These are phyloP conservation scores for Dromaius novaehollandiae DNA, from an alignment of 2,113 vertebrate genomes.

Conservation along the genomic window DNA sequence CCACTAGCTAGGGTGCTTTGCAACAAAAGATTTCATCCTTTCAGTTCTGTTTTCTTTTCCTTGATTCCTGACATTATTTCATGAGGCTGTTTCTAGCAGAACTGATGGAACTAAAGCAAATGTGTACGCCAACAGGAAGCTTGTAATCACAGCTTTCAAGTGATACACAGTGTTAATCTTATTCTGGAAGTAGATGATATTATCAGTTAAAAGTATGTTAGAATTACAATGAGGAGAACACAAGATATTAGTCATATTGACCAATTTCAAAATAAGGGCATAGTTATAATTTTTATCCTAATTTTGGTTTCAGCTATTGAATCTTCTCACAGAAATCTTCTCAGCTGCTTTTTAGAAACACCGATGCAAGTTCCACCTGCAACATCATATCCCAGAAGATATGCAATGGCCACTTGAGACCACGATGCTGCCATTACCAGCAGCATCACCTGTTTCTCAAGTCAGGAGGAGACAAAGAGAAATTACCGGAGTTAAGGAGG, in stretches of 20 bases:
- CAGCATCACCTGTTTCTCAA: not conserved
- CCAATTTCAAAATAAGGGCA: not conserved
- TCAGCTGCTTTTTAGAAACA: not conserved
- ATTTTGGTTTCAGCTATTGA: not conserved
- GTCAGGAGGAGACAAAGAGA: not conserved
- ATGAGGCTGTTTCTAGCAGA: not conserved
- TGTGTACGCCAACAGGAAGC: not conserved
- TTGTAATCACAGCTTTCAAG: constrained; percentile 15
- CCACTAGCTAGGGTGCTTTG: not conserved
- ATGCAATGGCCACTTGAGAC: not conserved
- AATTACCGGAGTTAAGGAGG: not conserved
- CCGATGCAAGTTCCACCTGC: not conserved
- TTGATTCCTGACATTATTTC: not conserved
- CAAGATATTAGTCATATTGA: not conserved
- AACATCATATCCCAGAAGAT: not conserved
- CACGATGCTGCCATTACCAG: not conserved
- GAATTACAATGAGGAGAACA: not conserved
- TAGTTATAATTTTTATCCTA: not conserved
- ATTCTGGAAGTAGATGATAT: not conserved
- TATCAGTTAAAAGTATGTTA: not conserved
- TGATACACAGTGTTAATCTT: not conserved
- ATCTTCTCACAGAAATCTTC: not conserved
- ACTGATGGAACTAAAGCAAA: not conserved
- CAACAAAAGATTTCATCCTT: not conserved
- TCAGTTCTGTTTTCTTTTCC: not conserved